Base-by-base conservation (phyloP, 2,797 vertebrate species). In the Sebastes steindachneri region DNA sequence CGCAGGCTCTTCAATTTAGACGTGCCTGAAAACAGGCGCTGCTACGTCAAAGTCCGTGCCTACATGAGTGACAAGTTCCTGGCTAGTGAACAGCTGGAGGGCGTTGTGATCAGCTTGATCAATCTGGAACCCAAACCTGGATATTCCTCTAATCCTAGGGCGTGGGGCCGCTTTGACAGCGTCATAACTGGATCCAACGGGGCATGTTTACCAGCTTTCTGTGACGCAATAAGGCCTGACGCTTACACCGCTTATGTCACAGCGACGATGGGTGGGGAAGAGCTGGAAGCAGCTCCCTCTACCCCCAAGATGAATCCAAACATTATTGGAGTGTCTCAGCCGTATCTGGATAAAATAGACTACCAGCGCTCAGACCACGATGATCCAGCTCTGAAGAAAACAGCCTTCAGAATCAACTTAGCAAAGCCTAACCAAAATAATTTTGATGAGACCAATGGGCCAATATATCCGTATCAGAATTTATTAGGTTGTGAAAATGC, bases 91-190 rank as follows among this genome's bases (percentile, higher is more conserved):
- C 99, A 99, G 86, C 88, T 99, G 77, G 97, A 99, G 60, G 98
- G 98, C 9, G 97, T 98, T 3, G 97, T 99, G 14, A 89, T 99
- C 84, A 97, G 78, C 37, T 92, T 99, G 33, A 94, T 99, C 86
- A 99, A 99, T 88, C 86, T 99, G 72, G 99, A 99, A 86, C 98
- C 99, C 0, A 96, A 95, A 41, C 96, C 97, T 0, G 98, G 98
- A 73, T 99, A 93, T 73, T 95, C 97, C 0, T 93, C 97, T 72
- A 99, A 99, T 82, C 99, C 99, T 0, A 95, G 97, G 70, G 97
- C 98, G 0, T 99, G 99, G 99, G 99, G 99, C 0, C 97, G 98
- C 29, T 99, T 99, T 67, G 99, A 99, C 94, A 99, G 98, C 19
- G 97, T 96, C 3, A 95, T 99, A 88, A 99, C 98, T 0, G 98